These are phyloP conservation scores for Lophura swinhoii DNA, from an alignment of 2,797 vertebrate species.

Conservation along the genomic window DNA sequence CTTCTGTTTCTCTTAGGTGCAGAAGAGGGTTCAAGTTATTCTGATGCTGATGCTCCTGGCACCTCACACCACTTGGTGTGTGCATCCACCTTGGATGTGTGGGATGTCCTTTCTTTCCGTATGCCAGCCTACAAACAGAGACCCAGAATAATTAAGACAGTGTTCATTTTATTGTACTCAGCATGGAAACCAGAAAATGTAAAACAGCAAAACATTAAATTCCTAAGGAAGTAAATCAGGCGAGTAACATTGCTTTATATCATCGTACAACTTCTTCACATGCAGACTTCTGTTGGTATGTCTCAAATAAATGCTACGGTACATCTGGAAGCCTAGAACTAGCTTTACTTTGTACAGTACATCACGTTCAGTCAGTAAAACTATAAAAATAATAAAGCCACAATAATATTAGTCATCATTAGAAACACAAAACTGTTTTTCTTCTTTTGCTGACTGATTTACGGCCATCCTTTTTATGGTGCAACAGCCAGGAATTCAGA, in stretches of 20 bases:
- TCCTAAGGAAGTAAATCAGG: slow-evolving; percentile 29
- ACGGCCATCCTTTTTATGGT: not conserved
- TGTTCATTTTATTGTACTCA: slow-evolving; percentile 69
- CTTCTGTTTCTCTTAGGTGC: not conserved
- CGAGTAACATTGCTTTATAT: slow-evolving; percentile 52
- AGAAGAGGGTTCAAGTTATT: not conserved
- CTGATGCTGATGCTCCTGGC: fast-evolving
- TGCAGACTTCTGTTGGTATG: slow-evolving; percentile 46
- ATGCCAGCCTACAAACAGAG: slow-evolving; percentile 40
- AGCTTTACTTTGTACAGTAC: slow-evolving; percentile 52
- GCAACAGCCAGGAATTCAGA: not conserved
- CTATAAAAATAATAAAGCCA: slow-evolving; percentile 49
- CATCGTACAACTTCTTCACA: slow-evolving; percentile 57
- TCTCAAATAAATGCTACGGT: slow-evolving; percentile 43
- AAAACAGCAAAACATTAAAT: slow-evolving; percentile 71
- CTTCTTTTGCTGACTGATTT: slow-evolving; percentile 1
- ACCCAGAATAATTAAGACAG: slow-evolving; percentile 58
- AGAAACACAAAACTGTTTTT: slow-evolving; percentile 7
- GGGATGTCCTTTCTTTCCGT: not conserved
- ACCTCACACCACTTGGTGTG: not conserved
- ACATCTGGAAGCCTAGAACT: slow-evolving; percentile 57
- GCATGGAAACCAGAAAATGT: slow-evolving; percentile 70
- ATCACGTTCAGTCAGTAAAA: slow-evolving; percentile 37
- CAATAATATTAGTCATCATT: not conserved
- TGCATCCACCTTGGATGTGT: fast-evolving